These are phyloP conservation scores for Zaprionus inermis DNA, from an alignment of 1,140 invertebrate species.

Conservation along the genomic window DNA sequence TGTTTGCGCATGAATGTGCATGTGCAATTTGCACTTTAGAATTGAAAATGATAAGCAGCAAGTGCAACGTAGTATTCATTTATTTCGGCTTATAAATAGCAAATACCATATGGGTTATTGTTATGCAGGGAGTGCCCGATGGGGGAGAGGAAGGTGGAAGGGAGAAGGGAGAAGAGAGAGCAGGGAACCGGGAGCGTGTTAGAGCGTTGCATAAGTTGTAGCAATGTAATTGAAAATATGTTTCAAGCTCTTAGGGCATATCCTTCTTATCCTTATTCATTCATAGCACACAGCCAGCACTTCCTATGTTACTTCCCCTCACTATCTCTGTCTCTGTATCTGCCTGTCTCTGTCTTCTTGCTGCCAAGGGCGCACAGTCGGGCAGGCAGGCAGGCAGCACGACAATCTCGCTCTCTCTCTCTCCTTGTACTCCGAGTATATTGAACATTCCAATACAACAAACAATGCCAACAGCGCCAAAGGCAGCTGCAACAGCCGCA, in stretches of 20 bases:
- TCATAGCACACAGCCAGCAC: constrained; percentile 14
- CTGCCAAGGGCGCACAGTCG: constrained; percentile 27
- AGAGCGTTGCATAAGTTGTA: constrained; percentile 29
- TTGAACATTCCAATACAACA: constrained; percentile 56
- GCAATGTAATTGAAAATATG: constrained; percentile 57
- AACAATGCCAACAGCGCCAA: constrained; percentile 44
- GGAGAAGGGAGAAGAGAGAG: background rate
- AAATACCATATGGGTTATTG: constrained; percentile 44
- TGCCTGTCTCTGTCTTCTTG: background rate
- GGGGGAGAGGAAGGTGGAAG: background rate
- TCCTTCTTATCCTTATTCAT: constrained; percentile 27
- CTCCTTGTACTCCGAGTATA: constrained; percentile 33
- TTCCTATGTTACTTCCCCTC: background rate
- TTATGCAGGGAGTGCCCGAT: constrained; percentile 35
- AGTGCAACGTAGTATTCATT: constrained; percentile 28
- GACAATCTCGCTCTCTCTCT: constrained; percentile 4
- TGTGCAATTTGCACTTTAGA: constrained; percentile 25
- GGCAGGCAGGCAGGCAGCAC: constrained; percentile 9
- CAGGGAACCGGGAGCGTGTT: background rate
- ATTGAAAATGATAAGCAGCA: constrained; percentile 11
- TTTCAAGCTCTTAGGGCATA: constrained; percentile 24
- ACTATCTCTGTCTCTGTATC: background rate
- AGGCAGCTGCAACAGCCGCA: constrained; percentile 36
- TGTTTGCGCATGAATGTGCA: constrained; percentile 3
- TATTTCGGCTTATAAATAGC: constrained; percentile 38